Evolutionary conservation across 2,888 invertebrate genomes (phyloP), one percentile per base, ranked within the genome.

Genomic region (Julus scanicus): DNA sequence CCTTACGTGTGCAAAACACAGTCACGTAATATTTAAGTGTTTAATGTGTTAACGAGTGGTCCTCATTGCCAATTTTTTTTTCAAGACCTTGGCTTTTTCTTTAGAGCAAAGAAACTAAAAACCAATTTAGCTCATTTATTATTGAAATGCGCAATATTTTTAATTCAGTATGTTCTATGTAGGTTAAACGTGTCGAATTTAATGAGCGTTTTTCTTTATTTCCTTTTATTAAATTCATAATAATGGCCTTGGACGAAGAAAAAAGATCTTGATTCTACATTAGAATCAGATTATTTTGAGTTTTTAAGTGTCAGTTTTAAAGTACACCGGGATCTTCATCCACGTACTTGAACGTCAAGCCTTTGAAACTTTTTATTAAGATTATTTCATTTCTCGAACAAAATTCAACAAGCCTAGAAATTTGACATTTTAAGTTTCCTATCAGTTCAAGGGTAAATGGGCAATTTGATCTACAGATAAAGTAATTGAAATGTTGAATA

Each of bases 141-240:
- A 63, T 63, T 63, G 63, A 63, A 63, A 63, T 20, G 20, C 63
- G 63, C 63, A n/a, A 63, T 63, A 63, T 63, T 63, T 63, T 63
- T 63, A 63, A 63, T 63, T 63, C 20, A 63, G 63, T 63, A 20
- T 63, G 20, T 63, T 63, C 13, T 2, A 63, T 63, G 63, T 63
- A 63, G 63, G 63, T 63, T 63, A 63, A 63, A 63, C 63, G 63
- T 63, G 63, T 63, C 63, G 20, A 63, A 63, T 63, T 63, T 63
- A 63, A 63, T 20, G 63, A 63, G 63, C 9, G 63, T 63, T 63
- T 63, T 63, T n/a, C 63, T 63, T n/a, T 63, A 63, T 63, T 63
- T 63, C 63, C 63, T n/a, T 63, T 63, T 63, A 63, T 63, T 63
- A 63, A 63, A 63, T 63, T n/a, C n/a, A 20, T 63, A 63, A 20